These are phyloP conservation scores for Equus quagga DNA, from an alignment of 2,113 vertebrate genomes.

Conservation along the genomic window DNA sequence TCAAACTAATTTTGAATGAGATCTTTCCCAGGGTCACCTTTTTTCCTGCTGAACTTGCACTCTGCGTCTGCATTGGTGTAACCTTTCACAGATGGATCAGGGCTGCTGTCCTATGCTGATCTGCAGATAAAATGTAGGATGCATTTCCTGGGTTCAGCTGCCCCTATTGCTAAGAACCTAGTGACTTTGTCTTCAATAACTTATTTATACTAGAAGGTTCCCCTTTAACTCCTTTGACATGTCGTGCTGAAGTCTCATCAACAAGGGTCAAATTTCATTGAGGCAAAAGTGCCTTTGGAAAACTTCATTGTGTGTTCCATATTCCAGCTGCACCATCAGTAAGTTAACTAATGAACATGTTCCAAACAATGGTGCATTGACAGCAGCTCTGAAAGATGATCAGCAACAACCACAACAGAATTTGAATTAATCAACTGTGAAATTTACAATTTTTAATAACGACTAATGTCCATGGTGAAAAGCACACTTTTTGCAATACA, in stretches of 20 bases:
- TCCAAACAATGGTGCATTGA: not conserved
- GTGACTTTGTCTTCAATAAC: not conserved
- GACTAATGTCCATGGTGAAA: not conserved
- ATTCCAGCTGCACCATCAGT: not conserved
- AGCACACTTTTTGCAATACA: not conserved
- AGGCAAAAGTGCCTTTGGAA: not conserved
- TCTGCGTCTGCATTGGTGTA: not conserved
- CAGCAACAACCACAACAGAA: not conserved
- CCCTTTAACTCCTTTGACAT: not conserved
- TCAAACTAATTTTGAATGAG: slow-evolving; percentile 3
- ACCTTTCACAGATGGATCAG: not conserved
- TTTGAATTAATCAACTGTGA: not conserved
- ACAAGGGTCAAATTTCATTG: not conserved
- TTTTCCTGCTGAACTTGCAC: not conserved
- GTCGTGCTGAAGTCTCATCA: not conserved
- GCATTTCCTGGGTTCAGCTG: not conserved
- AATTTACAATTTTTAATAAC: slow-evolving; percentile 23
- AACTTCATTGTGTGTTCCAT: not conserved
- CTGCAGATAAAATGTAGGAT: not conserved
- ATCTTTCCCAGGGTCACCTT: not conserved
- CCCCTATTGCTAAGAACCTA: not conserved
- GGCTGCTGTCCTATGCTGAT: not conserved
- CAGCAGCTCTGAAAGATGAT: slow-evolving; percentile 6
- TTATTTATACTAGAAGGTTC: not conserved
- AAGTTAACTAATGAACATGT: not conserved